Evolutionary conservation across 2,113 vertebrate species (phyloP).

Genomic region (Sorex araneus): DNA sequence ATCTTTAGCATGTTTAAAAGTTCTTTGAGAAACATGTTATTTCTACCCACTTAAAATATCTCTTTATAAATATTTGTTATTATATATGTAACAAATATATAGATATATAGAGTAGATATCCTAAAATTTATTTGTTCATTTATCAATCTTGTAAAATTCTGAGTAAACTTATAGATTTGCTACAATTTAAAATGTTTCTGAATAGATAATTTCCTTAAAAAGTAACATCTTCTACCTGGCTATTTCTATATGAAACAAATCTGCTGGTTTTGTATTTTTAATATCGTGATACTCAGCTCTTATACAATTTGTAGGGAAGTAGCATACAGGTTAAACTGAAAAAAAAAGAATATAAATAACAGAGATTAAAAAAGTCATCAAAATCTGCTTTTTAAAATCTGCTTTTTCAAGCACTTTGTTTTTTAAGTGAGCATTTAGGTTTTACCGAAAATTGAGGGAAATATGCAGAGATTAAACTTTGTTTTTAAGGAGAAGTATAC

Average conservation of each 20-base stretch:
- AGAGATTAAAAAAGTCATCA: background rate
- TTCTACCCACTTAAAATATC: constrained; percentile 42
- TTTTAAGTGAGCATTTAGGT: background rate
- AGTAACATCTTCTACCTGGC: background rate
- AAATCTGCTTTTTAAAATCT: background rate
- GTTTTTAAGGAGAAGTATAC: constrained; percentile 32
- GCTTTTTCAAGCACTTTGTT: background rate
- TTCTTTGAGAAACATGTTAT: background rate
- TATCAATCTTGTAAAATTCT: constrained; percentile 50
- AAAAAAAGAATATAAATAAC: background rate
- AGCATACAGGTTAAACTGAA: constrained; percentile 17
- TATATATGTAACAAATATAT: no score
- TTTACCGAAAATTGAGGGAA: constrained; percentile 11
- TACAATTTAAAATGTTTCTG: constrained; percentile 23
- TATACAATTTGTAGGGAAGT: background rate
- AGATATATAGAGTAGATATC: no score
- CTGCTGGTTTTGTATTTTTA: background rate
- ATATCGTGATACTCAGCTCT: background rate
- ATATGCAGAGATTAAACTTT: background rate
- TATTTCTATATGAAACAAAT: constrained; percentile 7
- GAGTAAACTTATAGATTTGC: background rate
- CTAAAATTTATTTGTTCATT: constrained; percentile 10
- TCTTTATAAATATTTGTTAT: constrained; percentile 19
- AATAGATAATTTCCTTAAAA: background rate
- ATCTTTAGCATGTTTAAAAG: constrained; percentile 54